phyloP scores from a whole-genome alignment of 2,113 vertebrate genomes.

The Clupea harengus region DNA sequence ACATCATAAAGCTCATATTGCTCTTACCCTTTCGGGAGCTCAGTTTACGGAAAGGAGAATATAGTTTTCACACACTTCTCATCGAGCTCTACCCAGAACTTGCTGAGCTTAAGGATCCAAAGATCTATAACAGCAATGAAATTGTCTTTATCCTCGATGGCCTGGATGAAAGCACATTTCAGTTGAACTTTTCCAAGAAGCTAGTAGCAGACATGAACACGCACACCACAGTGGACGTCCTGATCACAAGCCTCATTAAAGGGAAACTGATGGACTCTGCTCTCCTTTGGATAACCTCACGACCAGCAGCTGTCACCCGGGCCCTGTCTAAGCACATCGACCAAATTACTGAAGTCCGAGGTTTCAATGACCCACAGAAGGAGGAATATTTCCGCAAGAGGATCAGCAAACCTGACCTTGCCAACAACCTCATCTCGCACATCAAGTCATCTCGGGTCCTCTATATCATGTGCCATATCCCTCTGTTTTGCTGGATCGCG shows the following conservation, averaged over 20 bases:
- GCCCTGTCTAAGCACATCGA: slow-evolving; percentile 23
- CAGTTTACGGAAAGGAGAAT: slow-evolving; percentile 26
- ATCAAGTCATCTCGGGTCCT: slow-evolving; percentile 36
- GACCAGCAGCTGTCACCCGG: slow-evolving; percentile 24
- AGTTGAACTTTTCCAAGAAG: slow-evolving; percentile 31
- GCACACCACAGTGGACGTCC: slow-evolving; percentile 23
- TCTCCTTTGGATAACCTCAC: slow-evolving; percentile 32
- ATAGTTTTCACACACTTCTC: slow-evolving; percentile 32
- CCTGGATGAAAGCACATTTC: slow-evolving; percentile 39
- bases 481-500: slow-evolving; percentile 42
- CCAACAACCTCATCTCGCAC: slow-evolving; percentile 30
- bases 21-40: slow-evolving; percentile 46
- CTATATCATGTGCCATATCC: slow-evolving; percentile 43
- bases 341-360: slow-evolving; percentile 40
- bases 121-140: slow-evolving; percentile 4
- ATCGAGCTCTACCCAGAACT: too few relatives aligned
- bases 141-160: slow-evolving; percentile 43
- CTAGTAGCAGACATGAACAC: slow-evolving; percentile 19
- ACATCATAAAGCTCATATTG: slow-evolving; percentile 37
- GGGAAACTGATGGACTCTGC: slow-evolving; percentile 31
- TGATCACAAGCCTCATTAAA: slow-evolving; percentile 29
- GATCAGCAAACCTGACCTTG: slow-evolving; percentile 14
- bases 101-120: background rate
- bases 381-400: slow-evolving; percentile 38
- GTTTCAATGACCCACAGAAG: slow-evolving; percentile 40